A percentile compares a stretch with the other conserved stretches of the same genome.
phyloP scores from a whole-genome alignment of 1,140 invertebrate genomes.

The Papilio glaucus region DNA sequence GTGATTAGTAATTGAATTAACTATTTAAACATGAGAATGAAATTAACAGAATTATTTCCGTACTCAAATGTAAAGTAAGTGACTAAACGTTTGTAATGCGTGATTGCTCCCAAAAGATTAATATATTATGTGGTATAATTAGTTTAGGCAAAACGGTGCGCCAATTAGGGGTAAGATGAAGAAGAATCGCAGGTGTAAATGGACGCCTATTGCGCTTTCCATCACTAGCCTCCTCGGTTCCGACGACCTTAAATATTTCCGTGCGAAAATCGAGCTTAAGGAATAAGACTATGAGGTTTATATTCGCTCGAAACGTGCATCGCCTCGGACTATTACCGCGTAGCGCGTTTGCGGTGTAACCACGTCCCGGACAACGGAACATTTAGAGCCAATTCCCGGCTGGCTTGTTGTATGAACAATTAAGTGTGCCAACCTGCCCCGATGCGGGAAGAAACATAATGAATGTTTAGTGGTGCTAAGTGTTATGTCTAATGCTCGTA shows the following conservation, averaged over 20 bases:
- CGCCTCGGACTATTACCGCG: slow-evolving; percentile 62
- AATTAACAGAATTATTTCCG: slow-evolving; percentile 79
- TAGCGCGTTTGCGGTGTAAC: slow-evolving; percentile 68
- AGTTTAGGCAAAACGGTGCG: slow-evolving; percentile 77
- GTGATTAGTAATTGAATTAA: slow-evolving; percentile 71
- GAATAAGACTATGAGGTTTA: slow-evolving; percentile 57
- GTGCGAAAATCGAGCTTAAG: slow-evolving; percentile 59
- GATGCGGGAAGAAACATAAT: slow-evolving; percentile 74
- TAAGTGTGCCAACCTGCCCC: slow-evolving; percentile 75
- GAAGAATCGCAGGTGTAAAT: slow-evolving; percentile 80
- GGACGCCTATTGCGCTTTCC: slow-evolving; percentile 73
- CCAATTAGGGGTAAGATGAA: slow-evolving; percentile 78
- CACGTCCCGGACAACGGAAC: slow-evolving; percentile 70
- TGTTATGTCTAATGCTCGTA: slow-evolving; percentile 62
- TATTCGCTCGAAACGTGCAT: slow-evolving; percentile 54
- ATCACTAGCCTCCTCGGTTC: slow-evolving; percentile 52
- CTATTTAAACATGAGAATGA: slow-evolving; percentile 77
- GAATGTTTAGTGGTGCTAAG: slow-evolving; percentile 71
- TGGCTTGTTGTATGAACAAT: slow-evolving; percentile 81
- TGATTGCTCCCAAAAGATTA: slow-evolving; percentile 79
- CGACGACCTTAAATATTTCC: slow-evolving; percentile 2
- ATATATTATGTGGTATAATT: slow-evolving; percentile 81
- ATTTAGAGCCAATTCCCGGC: slow-evolving; percentile 78
- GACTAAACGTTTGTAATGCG: slow-evolving; percentile 79
- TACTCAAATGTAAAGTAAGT: slow-evolving; percentile 79